Base-by-base conservation (phyloP, 2,113 vertebrate species). In the Struthio camelus region DNA sequence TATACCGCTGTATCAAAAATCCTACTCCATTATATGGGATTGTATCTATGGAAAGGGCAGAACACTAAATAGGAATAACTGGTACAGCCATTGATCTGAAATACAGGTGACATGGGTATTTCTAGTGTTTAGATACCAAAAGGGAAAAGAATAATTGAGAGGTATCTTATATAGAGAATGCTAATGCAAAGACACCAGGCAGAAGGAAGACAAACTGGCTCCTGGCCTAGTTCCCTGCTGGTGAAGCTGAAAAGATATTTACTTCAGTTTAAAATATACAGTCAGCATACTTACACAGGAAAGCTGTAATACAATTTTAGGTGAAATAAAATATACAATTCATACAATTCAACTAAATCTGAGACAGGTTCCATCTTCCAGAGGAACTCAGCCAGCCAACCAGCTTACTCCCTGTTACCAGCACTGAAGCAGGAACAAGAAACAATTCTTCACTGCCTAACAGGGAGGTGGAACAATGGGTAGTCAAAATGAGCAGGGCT, bases 181-280 rank as follows among this genome's bases (percentile, higher is more conserved):
- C 19, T 83, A 38, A 32, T 16, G 22, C 87, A 85, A 78, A 93
- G 61, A 88, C 64, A 81, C 30, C 10, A 58, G 36, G 53, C n/a
- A 62, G 48, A 78, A 94, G n/a, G 64, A 91, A 77, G 56, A 72
- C 50, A 94, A 94, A 59, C 64, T 80, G 54, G 28, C 64, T 91
- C 23, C 75, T 90, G 87, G 38, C 76, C 61, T 16, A 75, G 79
- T 48, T 87, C n/a, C 20, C 25, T 95, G 56, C 64, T 75, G 40
- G 34, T 79, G 78, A 94, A 72, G 46, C 11, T 91, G 85, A 95
- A 95, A 36, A 71, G 16, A 14, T 75, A 86, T 83, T 75, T 88
- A 44, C 67, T 95, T 90, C 79, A 87, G 70, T 51, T 93, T 90
- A 83, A 97, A 91, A 87, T 56, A 65, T 7, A 40, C 14, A 42